A percentile compares a stretch with the other conserved stretches of the same genome.
These are phyloP conservation scores for Thinocorus orbignyianus DNA, from an alignment of 2,113 vertebrate genomes.

Conservation along the genomic window DNA sequence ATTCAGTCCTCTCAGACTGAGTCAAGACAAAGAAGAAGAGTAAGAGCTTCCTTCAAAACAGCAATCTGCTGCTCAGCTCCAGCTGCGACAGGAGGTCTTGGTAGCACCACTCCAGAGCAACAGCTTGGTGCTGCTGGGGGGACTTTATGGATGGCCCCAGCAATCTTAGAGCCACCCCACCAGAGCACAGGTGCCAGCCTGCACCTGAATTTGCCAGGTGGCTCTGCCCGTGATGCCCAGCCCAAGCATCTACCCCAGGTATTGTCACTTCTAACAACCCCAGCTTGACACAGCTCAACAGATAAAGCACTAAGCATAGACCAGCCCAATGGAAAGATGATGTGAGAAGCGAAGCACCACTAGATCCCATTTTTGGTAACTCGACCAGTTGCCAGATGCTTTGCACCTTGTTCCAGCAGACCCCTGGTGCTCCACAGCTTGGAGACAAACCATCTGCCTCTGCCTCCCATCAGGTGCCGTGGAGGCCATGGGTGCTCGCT, in stretches of 20 bases:
- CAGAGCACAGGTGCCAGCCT: not conserved
- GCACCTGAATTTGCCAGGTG: not conserved
- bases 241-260: not conserved
- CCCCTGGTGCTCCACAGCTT: not conserved
- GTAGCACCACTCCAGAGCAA: fast-evolving
- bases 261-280: not conserved
- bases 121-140: fast-evolving
- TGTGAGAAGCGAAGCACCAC: not conserved
- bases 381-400: not conserved
- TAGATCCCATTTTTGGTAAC: too few relatives aligned
- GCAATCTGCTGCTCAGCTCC: not conserved
- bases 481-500: not conserved
- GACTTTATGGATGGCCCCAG: not conserved
- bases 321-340: not conserved
- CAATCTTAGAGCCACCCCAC: not conserved
- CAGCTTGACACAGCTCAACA: not conserved
- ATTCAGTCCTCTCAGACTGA: not conserved
- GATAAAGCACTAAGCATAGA: fast-evolving
- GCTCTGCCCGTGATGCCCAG: not conserved
- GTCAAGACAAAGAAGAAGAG: not conserved
- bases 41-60: not conserved
- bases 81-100: not conserved
- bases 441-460: not conserved
- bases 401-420: not conserved
- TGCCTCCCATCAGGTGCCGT: not conserved